Percentiles rank a stretch among this genome's conserved stretches.
phyloP scores from a whole-genome alignment of 2,888 invertebrate genomes.

The Philereme transversata region DNA sequence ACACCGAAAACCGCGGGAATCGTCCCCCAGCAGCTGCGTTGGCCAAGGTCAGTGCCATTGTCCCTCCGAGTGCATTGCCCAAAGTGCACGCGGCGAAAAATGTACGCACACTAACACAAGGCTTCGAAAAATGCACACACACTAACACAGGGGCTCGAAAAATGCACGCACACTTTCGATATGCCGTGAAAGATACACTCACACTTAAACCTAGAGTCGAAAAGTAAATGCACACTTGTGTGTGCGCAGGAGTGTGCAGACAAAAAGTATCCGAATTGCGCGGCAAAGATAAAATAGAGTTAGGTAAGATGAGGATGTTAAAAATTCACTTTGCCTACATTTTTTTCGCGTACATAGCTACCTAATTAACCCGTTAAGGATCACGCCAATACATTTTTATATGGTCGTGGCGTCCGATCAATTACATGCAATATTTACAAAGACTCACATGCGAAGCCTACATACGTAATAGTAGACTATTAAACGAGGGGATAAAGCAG shows the following conservation, averaged over 20 bases:
- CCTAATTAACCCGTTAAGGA: too few species aligned
- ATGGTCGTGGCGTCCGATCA: too few species aligned
- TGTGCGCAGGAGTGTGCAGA: constrained; percentile 44
- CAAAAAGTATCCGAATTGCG: constrained; percentile 77
- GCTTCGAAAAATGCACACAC: constrained; percentile 16
- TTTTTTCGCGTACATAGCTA: too few species aligned
- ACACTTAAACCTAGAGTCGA: constrained; percentile 9
- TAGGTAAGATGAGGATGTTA: too few species aligned
- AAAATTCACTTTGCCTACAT: too few species aligned
- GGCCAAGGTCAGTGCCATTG: constrained; percentile 78
- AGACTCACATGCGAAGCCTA: too few species aligned
- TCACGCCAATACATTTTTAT: too few species aligned
- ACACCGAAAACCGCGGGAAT: constrained; percentile 32
- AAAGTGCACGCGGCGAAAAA: constrained; percentile 72
- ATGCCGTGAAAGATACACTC: constrained; percentile 11
- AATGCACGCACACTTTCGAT: constrained; percentile 11
- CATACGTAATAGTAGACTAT: too few species aligned
- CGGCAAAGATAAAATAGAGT: constrained; percentile 19
- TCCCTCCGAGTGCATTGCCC: constrained; percentile 77
- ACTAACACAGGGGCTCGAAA: constrained; percentile 7
- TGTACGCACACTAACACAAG: constrained; percentile 10
- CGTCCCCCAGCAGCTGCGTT: constrained; percentile 71
- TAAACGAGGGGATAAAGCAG: too few species aligned
- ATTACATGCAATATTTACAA: too few species aligned
- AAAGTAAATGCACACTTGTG: constrained; percentile 36